These are phyloP conservation scores for Sesamia inferens DNA, from an alignment of 2,888 invertebrate genomes.

Conservation along the genomic window DNA sequence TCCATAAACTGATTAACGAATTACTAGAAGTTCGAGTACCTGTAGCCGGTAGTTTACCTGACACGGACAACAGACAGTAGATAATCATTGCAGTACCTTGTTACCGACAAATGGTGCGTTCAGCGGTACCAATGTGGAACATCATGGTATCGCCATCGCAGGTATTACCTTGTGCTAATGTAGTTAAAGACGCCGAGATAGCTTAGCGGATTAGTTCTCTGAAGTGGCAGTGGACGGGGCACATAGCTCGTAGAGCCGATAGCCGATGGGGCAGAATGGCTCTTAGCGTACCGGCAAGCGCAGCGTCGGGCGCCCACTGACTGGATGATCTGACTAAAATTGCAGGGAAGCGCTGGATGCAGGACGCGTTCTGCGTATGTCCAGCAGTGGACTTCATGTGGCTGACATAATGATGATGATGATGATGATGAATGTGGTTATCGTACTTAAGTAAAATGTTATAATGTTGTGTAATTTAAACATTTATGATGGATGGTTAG, in stretches of 20 bases:
- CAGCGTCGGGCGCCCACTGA: too few species aligned
- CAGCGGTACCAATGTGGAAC: constrained; percentile 18
- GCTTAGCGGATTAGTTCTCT: too few species aligned
- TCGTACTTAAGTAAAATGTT: neutral
- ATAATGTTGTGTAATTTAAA: constrained; percentile 6
- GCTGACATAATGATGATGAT: too few species aligned
- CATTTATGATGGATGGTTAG: neutral
- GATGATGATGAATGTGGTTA: neutral
- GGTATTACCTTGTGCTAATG: constrained; percentile 11
- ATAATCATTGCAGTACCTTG: constrained; percentile 25
- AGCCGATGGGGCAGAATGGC: too few species aligned
- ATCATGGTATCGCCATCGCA: constrained; percentile 22
- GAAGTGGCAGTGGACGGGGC: too few species aligned
- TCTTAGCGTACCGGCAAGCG: too few species aligned
- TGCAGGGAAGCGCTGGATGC: too few species aligned
- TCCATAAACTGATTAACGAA: constrained; percentile 48
- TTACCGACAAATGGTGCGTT: neutral
- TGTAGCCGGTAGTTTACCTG: constrained; percentile 40
- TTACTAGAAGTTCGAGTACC: constrained; percentile 35
- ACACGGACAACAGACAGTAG: constrained; percentile 41
- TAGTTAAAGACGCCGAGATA: neutral
- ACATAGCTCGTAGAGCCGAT: too few species aligned
- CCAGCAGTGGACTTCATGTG: too few species aligned
- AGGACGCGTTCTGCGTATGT: too few species aligned
- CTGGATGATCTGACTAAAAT: too few species aligned